Evolutionary conservation across 2,113 vertebrate species (phyloP), one percentile per base, ranked within the genome.

Genomic region (Amphilophus citrinellus): DNA sequence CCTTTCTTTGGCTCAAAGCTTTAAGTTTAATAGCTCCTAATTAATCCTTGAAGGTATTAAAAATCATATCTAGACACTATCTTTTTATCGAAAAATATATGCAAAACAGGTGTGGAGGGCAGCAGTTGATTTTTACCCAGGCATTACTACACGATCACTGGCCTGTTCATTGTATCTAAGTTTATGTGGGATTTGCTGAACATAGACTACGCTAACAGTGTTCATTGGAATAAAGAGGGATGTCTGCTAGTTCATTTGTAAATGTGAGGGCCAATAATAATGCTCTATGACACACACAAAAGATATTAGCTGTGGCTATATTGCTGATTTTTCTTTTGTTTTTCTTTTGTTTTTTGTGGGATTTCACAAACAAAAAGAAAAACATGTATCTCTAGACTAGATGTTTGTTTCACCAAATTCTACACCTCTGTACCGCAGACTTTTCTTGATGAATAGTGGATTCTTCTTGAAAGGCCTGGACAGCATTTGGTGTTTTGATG

Each of bases 401-500:
- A 53, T 3, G 50, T 32, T 53, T 53, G 44, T 73, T 73, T 73
- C 14, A 50, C 6, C 61, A 71, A 83, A 85, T 78, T 37, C 53
- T 47, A 53, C 1, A 24, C 11, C 50, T 62, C 18, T 47, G 65
- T 77, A 68, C 77, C 20, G 87, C 22, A 6, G 65, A 57, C 77
- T 76, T 42, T 42, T 77, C 57, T 71, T 68, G 77, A 5, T 50
- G 68, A 79, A 44, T 42, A 32, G 76, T 57, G 76, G 76, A 35
- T 90, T 85, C 65, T 42, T 86, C 85, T 22, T 87, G 81, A 76
- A 39, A 84, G 76, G 30, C 60, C 77, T 63, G 76, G 47, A 76
- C 63, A 68, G 56, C 56, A 17, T 84, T 88, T 84, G 37, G 37
- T 85, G 82, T 89, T 89, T 88, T 91, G 80, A 92, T 91, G 90